A percentile compares a stretch with the other conserved stretches of the same genome.
Evolutionary conservation across 2,113 vertebrate species (phyloP).

Genomic region (Bufo bufo): DNA sequence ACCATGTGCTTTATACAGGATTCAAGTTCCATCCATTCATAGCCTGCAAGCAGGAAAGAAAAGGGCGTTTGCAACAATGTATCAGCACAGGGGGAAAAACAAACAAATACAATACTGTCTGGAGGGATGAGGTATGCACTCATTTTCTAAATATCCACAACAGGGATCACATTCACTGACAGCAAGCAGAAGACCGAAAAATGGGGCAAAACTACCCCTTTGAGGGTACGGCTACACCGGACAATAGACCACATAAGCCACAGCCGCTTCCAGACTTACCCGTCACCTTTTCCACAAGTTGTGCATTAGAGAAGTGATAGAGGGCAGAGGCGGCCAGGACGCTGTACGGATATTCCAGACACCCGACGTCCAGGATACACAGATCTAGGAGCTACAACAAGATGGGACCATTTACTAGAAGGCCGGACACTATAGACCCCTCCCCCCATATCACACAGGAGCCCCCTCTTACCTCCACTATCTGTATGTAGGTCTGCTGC

Average conservation of each 20-base stretch:
- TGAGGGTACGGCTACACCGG: too few relatives aligned
- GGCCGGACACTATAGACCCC: neutral
- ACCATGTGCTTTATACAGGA: slow-evolving; percentile 93
- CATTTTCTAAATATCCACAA: too few relatives aligned
- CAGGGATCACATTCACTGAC: too few relatives aligned
- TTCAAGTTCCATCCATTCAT: slow-evolving; percentile 85
- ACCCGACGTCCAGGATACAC: slow-evolving; percentile 86
- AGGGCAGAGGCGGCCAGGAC: slow-evolving; percentile 91
- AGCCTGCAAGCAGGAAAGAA: slow-evolving; percentile 71
- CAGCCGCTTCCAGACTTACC: slow-evolving; percentile 70
- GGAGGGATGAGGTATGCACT: too few relatives aligned
- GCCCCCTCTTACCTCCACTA: slow-evolving; percentile 81
- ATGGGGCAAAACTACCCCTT: too few relatives aligned
- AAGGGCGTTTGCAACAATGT: neutral
- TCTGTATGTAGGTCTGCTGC: slow-evolving; percentile 88
- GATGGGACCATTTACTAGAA: neutral
- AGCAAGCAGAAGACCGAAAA: too few relatives aligned
- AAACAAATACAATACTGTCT: too few relatives aligned
- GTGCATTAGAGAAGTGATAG: slow-evolving; percentile 93
- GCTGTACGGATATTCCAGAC: slow-evolving; percentile 86
- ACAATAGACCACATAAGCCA: too few relatives aligned
- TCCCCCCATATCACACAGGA: neutral
- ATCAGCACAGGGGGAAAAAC: neutral
- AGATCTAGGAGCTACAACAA: slow-evolving; percentile 85
- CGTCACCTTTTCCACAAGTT: slow-evolving; percentile 90